Conservation (phyloP, 1,140 invertebrate genomes). For the Drosophila pruinosa region DNA sequence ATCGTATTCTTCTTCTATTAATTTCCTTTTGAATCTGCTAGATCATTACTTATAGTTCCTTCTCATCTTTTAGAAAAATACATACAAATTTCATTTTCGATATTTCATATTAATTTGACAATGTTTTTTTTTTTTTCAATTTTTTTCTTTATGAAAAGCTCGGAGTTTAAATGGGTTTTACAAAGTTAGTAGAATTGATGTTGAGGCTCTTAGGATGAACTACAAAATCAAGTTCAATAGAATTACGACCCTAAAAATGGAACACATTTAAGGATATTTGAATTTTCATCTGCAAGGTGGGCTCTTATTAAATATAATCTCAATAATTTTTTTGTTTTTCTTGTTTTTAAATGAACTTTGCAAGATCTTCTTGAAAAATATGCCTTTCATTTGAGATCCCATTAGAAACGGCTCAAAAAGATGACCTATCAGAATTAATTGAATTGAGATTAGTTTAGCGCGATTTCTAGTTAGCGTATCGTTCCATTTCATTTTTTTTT, state of each 20-base stretch:
- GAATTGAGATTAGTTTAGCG: neutral
- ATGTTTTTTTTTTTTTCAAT: conserved; percentile 19
- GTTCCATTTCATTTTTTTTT: neutral
- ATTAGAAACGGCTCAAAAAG: neutral
- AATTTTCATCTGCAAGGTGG: conserved; percentile 32
- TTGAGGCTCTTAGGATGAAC: neutral
- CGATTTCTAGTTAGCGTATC: neutral
- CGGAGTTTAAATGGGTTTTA: conserved; percentile 4
- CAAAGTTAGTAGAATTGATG: conserved; percentile 4
- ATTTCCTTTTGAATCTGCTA: neutral
- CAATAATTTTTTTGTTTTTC: neutral
- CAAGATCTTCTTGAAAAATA: conserved; percentile 2
- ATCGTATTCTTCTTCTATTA: conserved; percentile 36
- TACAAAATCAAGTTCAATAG: neutral
- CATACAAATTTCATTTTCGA: conserved; percentile 30
- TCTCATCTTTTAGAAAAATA: conserved; percentile 37
- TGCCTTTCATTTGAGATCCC: conserved; percentile 1
- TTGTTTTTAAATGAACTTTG: neutral
- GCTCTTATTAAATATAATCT: conserved; percentile 4
- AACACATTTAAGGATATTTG: conserved; percentile 43
- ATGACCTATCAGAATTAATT: no score
- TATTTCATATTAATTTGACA: conserved; percentile 33
- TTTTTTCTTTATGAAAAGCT: conserved; percentile 15
- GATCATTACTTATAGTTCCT: conserved; percentile 7
- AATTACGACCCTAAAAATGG: conserved; percentile 26